Percentiles rank a stretch among this genome's conserved stretches.
Evolutionary conservation across 2,888 invertebrate species (phyloP).

Genomic region (Melanchra persicariae): DNA sequence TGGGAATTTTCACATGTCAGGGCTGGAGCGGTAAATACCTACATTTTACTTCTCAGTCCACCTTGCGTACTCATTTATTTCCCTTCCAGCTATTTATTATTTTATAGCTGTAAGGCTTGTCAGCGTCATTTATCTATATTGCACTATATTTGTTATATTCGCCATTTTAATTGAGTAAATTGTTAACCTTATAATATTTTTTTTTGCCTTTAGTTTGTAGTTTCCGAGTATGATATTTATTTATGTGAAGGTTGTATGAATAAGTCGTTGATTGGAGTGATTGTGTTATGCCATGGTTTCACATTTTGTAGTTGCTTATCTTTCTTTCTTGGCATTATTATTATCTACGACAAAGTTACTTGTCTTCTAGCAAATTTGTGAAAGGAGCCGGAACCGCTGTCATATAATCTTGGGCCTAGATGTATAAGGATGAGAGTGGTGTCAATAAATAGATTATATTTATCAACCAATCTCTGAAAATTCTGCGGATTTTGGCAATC

Average conservation of each 20-base stretch:
- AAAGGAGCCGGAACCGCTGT: no score
- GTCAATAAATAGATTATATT: no score
- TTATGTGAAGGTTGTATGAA: not conserved
- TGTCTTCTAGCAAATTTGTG: no score
- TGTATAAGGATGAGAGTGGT: no score
- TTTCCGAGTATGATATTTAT: not conserved
- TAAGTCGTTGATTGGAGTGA: not conserved
- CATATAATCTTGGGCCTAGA: no score
- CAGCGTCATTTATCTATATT: constrained; percentile 47
- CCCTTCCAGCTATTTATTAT: constrained; percentile 36
- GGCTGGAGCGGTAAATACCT: no score
- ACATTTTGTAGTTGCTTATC: not conserved
- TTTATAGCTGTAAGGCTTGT: constrained; percentile 44
- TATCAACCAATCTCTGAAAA: no score
- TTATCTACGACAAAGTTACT: no score
- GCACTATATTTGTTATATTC: constrained; percentile 27
- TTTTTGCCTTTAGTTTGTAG: not conserved
- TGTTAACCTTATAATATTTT: constrained; percentile 28
- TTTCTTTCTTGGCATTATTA: not conserved
- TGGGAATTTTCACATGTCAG: no score
- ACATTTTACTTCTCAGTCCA: constrained; percentile 4
- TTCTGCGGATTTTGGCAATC: no score
- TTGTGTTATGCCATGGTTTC: not conserved
- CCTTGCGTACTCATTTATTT: constrained; percentile 36
- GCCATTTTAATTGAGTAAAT: constrained; percentile 32